Evolutionary conservation across 2,888 invertebrate genomes (phyloP).

Genomic region (Drymonia ruficornis): DNA sequence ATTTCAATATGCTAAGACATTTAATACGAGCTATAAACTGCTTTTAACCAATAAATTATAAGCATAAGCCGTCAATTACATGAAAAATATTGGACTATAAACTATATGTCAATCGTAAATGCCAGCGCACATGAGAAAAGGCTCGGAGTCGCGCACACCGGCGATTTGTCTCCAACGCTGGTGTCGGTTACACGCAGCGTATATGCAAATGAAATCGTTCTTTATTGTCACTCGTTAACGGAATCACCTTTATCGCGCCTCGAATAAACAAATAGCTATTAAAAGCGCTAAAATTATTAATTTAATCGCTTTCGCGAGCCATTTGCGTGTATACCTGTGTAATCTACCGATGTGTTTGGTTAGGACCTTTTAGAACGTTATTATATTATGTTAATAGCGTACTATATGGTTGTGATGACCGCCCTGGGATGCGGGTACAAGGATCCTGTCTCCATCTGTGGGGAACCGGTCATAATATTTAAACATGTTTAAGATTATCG

Average conservation of each 20-base stretch:
- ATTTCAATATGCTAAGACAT: background rate
- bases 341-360: slow-evolving; percentile 55
- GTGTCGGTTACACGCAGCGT: slow-evolving; percentile 15
- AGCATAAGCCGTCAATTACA: slow-evolving; percentile 26
- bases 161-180: slow-evolving; percentile 4
- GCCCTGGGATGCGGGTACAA: slow-evolving; percentile 25
- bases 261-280: slow-evolving; percentile 75
- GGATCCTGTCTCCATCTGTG: slow-evolving; percentile 42
- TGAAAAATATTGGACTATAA: slow-evolving; percentile 22
- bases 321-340: slow-evolving; percentile 56
- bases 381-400: slow-evolving; percentile 64
- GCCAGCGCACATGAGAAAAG: background rate
- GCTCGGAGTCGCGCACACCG: background rate
- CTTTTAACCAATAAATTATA: slow-evolving; percentile 28
- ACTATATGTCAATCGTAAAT: slow-evolving; percentile 12
- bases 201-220: slow-evolving; percentile 59
- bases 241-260: slow-evolving; percentile 67
- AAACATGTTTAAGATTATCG: slow-evolving; percentile 44
- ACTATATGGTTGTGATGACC: slow-evolving; percentile 44
- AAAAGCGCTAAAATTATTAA: slow-evolving; percentile 73
- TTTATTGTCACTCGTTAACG: slow-evolving; percentile 63
- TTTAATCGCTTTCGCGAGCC: slow-evolving; percentile 61
- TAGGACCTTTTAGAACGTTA: slow-evolving; percentile 43
- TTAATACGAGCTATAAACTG: background rate
- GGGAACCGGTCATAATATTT: slow-evolving; percentile 48